Conservation (phyloP, 2,888 invertebrate genomes). For the Pterobdella sp. region DNA sequence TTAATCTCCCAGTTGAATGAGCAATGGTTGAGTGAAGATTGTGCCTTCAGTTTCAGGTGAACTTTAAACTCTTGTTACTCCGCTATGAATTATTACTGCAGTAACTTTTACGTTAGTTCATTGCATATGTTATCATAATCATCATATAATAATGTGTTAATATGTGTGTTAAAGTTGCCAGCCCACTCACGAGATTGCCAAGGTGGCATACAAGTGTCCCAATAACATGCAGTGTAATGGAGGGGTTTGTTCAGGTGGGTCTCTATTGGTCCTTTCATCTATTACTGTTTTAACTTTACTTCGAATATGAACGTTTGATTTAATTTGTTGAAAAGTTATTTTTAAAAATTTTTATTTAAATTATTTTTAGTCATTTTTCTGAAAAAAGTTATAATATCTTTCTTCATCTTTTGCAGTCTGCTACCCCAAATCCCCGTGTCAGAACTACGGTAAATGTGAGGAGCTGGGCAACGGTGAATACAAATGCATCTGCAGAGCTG, state of each 20-base stretch:
- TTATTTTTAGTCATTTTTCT: too few species aligned
- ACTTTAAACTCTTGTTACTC: too few species aligned
- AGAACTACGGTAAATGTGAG: constrained; percentile 18
- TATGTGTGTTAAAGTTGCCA: too few species aligned
- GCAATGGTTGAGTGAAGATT: constrained; percentile 3
- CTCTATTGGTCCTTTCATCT: background rate
- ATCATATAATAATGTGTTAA: too few species aligned
- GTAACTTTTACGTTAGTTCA: too few species aligned
- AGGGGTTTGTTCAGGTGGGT: constrained; percentile 6
- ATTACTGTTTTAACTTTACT: background rate
- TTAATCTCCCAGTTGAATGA: background rate
- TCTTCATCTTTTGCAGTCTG: constrained; percentile 11
- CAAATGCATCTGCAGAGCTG: constrained; percentile 18
- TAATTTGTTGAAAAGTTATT: too few species aligned
- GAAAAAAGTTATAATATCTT: too few species aligned
- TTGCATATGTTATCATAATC: too few species aligned
- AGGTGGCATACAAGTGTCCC: constrained; percentile 2
- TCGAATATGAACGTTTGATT: too few species aligned
- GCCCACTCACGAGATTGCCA: background rate
- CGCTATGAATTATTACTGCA: too few species aligned
- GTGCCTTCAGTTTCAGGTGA: background rate
- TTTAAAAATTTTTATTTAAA: too few species aligned
- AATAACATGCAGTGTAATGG: constrained; percentile 6
- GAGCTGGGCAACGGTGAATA: background rate
- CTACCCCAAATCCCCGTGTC: constrained; percentile 13